Percentiles rank a stretch among this genome's conserved stretches.
Evolutionary conservation across 1,140 invertebrate genomes (phyloP).

Genomic region (Dendroctonus valens): DNA sequence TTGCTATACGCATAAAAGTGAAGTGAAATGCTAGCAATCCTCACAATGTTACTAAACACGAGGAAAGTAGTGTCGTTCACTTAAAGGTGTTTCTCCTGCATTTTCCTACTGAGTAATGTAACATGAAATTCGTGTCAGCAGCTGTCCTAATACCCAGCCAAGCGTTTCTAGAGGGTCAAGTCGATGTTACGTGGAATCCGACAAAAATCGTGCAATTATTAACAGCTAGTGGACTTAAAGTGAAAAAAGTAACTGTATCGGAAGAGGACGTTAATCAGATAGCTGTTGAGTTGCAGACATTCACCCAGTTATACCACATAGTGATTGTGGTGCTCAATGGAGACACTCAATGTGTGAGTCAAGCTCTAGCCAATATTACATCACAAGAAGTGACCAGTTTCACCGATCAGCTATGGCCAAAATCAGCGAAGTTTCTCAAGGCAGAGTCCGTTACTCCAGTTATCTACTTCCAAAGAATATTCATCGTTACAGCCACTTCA

Average conservation of each 20-base stretch:
- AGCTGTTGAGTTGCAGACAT: slow-evolving; percentile 3
- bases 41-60: too few relatives aligned
- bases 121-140: slow-evolving; percentile 11
- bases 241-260: slow-evolving; percentile 9
- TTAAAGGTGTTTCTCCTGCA: too few relatives aligned
- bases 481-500: background rate
- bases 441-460: background rate
- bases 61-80: too few relatives aligned
- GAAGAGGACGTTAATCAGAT: slow-evolving; percentile 5
- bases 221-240: background rate
- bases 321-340: slow-evolving; percentile 1
- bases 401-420: slow-evolving; percentile 1
- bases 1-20: too few relatives aligned
- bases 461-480: slow-evolving; percentile 23
- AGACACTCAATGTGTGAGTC: background rate
- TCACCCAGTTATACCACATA: slow-evolving; percentile 15
- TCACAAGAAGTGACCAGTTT: slow-evolving; percentile 3
- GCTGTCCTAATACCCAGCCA: slow-evolving; percentile 5
- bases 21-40: too few relatives aligned
- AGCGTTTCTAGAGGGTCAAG: background rate
- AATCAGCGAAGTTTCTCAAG: slow-evolving; percentile 4
- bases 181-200: background rate
- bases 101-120: too few relatives aligned
- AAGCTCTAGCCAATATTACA: slow-evolving; percentile 15
- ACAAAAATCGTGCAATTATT: background rate